phyloP scores from a whole-genome alignment of 2,797 vertebrate species.

The Molothrus ater region DNA sequence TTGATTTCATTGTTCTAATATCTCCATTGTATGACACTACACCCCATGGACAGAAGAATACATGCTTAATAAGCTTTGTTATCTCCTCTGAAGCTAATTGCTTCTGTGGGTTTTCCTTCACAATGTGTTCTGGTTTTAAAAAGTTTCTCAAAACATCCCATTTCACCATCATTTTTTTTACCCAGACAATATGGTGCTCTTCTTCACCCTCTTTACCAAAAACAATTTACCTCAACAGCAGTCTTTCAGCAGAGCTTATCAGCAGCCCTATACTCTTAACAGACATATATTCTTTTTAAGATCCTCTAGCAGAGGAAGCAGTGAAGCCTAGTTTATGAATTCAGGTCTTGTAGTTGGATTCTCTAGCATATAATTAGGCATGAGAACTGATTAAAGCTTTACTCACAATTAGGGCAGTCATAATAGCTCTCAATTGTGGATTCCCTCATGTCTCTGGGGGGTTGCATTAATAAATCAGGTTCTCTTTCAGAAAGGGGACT shows the following conservation, averaged over 20 bases:
- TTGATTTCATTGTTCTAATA: slow-evolving; percentile 43
- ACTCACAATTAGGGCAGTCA: neutral
- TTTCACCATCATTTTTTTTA: neutral
- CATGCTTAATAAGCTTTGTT: slow-evolving; percentile 39
- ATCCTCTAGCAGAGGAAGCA: neutral
- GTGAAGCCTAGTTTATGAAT: slow-evolving; percentile 13
- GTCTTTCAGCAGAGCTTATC: neutral
- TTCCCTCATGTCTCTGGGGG: neutral
- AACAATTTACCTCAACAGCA: neutral
- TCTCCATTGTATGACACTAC: neutral
- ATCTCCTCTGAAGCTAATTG: slow-evolving; percentile 50
- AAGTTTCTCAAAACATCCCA: neutral
- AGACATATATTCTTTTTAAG: neutral
- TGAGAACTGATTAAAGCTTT: slow-evolving; percentile 40
- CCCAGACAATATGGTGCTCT: neutral
- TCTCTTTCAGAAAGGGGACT: neutral
- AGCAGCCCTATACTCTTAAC: neutral
- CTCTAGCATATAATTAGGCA: neutral
- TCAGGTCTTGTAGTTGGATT: slow-evolving; percentile 25
- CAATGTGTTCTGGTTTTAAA: neutral
- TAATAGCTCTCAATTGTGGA: neutral
- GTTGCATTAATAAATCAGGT: neutral
- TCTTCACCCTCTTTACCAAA: neutral
- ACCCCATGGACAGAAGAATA: slow-evolving; percentile 23
- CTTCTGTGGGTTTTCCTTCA: neutral